Evolutionary conservation across 2,113 vertebrate genomes (phyloP).

Genomic region (Todiramphus saurophagus): DNA sequence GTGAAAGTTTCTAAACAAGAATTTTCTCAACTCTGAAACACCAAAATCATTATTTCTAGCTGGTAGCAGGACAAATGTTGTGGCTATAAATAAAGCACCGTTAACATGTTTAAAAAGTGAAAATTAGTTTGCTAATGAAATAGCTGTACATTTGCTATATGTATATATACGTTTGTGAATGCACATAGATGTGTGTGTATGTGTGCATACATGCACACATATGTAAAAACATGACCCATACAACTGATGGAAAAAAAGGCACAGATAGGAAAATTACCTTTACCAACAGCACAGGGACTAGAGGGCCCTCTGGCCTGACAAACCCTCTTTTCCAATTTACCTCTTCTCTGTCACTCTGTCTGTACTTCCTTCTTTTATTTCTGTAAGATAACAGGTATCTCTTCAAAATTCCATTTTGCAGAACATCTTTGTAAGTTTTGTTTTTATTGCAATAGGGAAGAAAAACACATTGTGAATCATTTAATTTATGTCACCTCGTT

Average conservation of each 20-base stretch:
- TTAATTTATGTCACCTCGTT: neutral
- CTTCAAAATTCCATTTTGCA: neutral
- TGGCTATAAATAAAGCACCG: neutral
- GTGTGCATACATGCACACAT: neutral
- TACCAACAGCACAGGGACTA: neutral
- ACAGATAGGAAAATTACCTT: neutral
- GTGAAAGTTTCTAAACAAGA: neutral
- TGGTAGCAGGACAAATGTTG: neutral
- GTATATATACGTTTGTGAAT: neutral
- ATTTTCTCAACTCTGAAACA: neutral
- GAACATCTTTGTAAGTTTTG: neutral
- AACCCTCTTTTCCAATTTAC: neutral
- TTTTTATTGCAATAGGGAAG: neutral
- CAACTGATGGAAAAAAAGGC: neutral
- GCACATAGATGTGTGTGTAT: neutral
- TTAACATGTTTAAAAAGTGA: neutral
- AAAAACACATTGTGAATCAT: neutral
- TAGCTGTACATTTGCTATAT: neutral
- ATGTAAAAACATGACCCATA: neutral
- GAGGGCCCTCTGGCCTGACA: neutral
- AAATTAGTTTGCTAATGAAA: neutral
- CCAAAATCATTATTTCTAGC: neutral
- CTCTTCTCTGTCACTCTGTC: neutral
- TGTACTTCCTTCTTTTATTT: neutral
- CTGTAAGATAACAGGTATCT: neutral